phyloP scores from a whole-genome alignment of 2,113 vertebrate species.

The Eurypyga helias region DNA sequence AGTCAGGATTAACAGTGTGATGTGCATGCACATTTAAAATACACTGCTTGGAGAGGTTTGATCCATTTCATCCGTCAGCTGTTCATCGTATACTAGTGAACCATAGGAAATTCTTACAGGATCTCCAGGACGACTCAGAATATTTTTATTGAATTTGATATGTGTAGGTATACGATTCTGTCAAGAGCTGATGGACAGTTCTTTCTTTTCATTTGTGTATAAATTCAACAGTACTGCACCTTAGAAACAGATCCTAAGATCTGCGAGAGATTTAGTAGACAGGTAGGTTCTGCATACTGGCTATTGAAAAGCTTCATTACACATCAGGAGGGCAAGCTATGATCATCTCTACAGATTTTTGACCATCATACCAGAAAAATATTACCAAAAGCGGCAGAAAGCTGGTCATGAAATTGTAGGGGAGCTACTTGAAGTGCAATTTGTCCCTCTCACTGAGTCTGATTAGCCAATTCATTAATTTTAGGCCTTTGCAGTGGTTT shows the following conservation, averaged over 20 bases:
- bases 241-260: not conserved
- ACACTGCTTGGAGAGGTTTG: not conserved
- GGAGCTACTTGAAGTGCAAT: not conserved
- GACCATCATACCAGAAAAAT: not conserved
- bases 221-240: not conserved
- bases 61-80: not conserved
- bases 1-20: not conserved
- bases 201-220: not conserved
- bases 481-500: conserved; percentile 6
- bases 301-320: not conserved
- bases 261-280: not conserved
- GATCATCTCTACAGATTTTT: not conserved
- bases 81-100: not conserved
- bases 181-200: not conserved
- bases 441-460: not conserved
- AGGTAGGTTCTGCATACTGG: not conserved
- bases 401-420: not conserved
- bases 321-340: not conserved
- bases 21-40: not conserved
- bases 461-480: not conserved
- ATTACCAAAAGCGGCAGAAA: not conserved
- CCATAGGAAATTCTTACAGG: not conserved
- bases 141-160: not conserved
- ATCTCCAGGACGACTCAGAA: not conserved
- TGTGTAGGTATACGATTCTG: not conserved